Base-by-base conservation (phyloP, 2,888 invertebrate species). In the Leptopilina myrica region DNA sequence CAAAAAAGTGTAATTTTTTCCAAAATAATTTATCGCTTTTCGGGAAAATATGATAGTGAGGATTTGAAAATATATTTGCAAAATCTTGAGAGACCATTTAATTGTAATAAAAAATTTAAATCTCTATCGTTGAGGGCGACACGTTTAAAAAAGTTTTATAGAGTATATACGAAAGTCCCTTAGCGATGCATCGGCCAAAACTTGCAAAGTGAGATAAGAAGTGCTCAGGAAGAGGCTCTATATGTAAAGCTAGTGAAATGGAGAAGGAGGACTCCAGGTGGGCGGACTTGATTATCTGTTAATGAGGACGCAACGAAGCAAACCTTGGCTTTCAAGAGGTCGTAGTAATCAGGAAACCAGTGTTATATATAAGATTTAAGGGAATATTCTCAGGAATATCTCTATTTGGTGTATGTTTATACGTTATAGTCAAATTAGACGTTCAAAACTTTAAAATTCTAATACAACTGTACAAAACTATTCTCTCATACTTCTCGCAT, bases 221-320 rank as follows among this genome's bases (percentile, higher is more conserved):
- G 73, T 11, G 56, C 73, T 73, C 56, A 33, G 33, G 56, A 73
- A 56, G 53, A 53, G 33, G 33, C 26, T 56, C 56, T 73, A 59
- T 73, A 73, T 73, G 73, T 40, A 56, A 73, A 73, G 33, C 73
- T 15, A 40, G 56, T 53, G 56, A 33, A 56, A 40, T 73, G 4
- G 56, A 73, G 33, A 53, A 73, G 67, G 67, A 49, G 73, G 15
- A 49, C 62, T 15, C n/a, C 33, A 33, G n/a, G n/a, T 73, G 56
- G 73, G 56, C 73, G 56, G 73, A 73, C 56, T 73, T 73, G 73
- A 73, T 73, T 73, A 73, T 73, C 73, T 56, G 40, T 73, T 59
- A 56, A 73, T 73, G 40, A 73, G 56, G 73, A 73, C n/a, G 73
- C 73, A 59, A 33, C 56, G 73, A 56, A 59, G 73, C 40, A 40